Conservation (phyloP, 2,888 invertebrate species). For the Lysandra bellargus region DNA sequence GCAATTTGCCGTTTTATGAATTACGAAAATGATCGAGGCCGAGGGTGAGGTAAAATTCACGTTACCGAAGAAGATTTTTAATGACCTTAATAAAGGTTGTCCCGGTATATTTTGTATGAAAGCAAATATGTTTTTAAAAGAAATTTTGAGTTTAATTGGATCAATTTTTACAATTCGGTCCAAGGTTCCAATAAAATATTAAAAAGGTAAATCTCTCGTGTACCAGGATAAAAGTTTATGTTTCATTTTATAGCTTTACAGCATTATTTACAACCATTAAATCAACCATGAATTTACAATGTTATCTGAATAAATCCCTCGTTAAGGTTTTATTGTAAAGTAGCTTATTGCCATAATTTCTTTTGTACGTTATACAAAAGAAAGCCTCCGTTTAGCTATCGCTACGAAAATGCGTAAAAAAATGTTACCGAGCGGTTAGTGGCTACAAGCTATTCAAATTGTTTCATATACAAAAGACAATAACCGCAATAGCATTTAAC, state of each 20-base stretch:
- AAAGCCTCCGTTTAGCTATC: background rate
- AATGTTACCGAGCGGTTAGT: background rate
- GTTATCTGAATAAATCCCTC: conserved; percentile 8
- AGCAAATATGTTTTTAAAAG: background rate
- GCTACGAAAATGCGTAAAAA: background rate
- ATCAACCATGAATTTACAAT: conserved; percentile 23
- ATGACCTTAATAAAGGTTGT: background rate
- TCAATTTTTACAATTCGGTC: background rate
- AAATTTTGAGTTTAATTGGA: background rate
- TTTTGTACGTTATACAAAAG: background rate
- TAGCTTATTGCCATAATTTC: background rate
- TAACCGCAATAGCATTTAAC: conserved; percentile 22
- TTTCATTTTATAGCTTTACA: conserved; percentile 35
- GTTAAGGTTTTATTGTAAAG: conserved; percentile 10
- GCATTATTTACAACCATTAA: conserved; percentile 26
- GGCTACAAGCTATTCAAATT: background rate
- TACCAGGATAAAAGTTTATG: background rate
- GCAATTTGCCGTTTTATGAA: conserved; percentile 26
- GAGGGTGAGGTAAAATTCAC: background rate
- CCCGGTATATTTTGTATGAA: background rate
- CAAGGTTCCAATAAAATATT: background rate
- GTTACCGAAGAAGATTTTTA: background rate
- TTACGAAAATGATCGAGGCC: conserved; percentile 6
- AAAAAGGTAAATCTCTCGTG: background rate
- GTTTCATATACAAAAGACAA: conserved; percentile 7